Percentiles rank a stretch among this genome's conserved stretches.
These are phyloP conservation scores for Macquaria ambigua DNA, from an alignment of 2,113 vertebrate genomes.

Conservation along the genomic window DNA sequence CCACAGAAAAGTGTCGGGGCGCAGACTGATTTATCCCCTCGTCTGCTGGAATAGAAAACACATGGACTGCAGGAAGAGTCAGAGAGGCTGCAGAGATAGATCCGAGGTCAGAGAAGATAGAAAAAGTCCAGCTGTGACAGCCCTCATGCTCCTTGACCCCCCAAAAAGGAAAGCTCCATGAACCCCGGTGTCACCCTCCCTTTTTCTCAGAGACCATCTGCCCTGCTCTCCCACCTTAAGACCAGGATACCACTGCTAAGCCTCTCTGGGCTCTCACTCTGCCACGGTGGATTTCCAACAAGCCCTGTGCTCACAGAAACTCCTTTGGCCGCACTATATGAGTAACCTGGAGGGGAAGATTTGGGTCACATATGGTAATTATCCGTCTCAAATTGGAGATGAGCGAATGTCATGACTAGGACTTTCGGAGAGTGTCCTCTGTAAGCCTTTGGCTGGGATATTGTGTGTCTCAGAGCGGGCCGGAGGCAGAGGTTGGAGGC, in stretches of 20 bases:
- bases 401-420: conserved; percentile 53
- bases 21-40: conserved; percentile 58
- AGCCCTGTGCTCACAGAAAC: conserved; percentile 13
- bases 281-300: conserved; percentile 49
- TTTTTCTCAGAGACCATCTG: conserved; percentile 53
- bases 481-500: conserved; percentile 32
- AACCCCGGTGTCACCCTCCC: conserved; percentile 6
- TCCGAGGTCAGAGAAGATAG: conserved; percentile 36
- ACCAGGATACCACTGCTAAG: conserved; percentile 34
- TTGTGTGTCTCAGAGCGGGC: conserved; percentile 33
- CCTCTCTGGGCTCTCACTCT: conserved; percentile 31
- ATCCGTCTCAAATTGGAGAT: conserved; percentile 56
- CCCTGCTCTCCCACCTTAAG: conserved; percentile 53
- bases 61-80: conserved; percentile 7
- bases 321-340: neutral
- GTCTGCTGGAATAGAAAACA: conserved; percentile 58
- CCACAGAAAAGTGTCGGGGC: conserved; percentile 44
- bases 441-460: conserved; percentile 40
- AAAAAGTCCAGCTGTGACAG: conserved; percentile 55
- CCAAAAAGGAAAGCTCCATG: neutral
- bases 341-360: conserved; percentile 42
- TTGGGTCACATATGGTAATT: conserved; percentile 55
- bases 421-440: conserved; percentile 38
- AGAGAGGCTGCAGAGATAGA: neutral
- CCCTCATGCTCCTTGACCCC: conserved; percentile 28